Conservation (phyloP, 2,888 invertebrate genomes). For the Chelonus formosanus region DNA sequence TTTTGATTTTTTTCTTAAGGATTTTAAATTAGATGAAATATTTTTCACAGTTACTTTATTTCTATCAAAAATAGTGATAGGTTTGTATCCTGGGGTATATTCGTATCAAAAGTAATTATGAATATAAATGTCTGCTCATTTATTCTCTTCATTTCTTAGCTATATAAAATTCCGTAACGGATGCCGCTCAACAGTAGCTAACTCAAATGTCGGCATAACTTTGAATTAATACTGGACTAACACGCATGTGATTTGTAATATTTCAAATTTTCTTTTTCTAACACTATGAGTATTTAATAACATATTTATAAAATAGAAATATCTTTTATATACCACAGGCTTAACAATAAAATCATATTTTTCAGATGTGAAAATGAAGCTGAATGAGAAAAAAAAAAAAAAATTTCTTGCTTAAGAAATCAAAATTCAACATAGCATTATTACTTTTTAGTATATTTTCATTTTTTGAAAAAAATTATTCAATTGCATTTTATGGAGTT, state of each 20-base stretch:
- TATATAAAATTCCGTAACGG: slow-evolving; percentile 7
- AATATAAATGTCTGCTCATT: slow-evolving; percentile 7
- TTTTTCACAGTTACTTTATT: too few relatives aligned
- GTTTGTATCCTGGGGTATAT: too few relatives aligned
- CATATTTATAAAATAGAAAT: not conserved
- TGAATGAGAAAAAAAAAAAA: too few relatives aligned
- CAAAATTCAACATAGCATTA: too few relatives aligned
- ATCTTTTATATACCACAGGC: not conserved
- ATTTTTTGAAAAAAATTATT: too few relatives aligned
- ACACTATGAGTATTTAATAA: not conserved
- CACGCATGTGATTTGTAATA: slow-evolving; percentile 17
- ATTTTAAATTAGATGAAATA: too few relatives aligned
- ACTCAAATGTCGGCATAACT: slow-evolving; percentile 23
- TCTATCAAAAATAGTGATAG: too few relatives aligned
- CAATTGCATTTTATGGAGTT: too few relatives aligned
- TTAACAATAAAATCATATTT: not conserved
- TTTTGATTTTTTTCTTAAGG: too few relatives aligned
- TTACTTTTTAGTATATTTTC: too few relatives aligned
- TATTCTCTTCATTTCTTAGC: slow-evolving; percentile 7
- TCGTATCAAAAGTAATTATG: not conserved
- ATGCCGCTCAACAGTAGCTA: slow-evolving; percentile 20
- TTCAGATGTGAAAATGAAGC: too few relatives aligned
- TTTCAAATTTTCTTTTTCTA: slow-evolving; percentile 1
- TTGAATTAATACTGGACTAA: slow-evolving; percentile 23
- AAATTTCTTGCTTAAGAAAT: too few relatives aligned